Evolutionary conservation across 2,113 vertebrate genomes (phyloP), one percentile per base, ranked within the genome.

Genomic region (Leptodactylus fuscus): DNA sequence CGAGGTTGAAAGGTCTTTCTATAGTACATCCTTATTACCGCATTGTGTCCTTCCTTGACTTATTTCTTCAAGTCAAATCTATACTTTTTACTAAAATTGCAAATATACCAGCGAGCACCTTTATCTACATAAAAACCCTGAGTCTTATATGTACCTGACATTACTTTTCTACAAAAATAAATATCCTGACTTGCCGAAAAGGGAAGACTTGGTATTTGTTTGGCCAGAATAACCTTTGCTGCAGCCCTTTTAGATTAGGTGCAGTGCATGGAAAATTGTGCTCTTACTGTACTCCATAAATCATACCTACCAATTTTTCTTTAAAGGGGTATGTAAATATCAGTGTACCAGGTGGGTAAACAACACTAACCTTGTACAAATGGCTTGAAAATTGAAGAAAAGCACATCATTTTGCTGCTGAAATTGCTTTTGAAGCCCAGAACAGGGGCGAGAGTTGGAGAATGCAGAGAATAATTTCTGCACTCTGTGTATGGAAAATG

Each of bases 241-340:
- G 91, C 93, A 92, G 95, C 93, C 95, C 95, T 96, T 95, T 96
- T 93, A 97, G 97, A 98, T 98, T 96, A 98, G 96, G 95, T 95
- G 94, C 95, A 97, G 95, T 94, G 95, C 96, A 98, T 95, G 94
- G 96, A 98, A 99, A 98, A 98, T 98, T 98, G 96, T 94, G 95
- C 94, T 96, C 95, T 94, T 95, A 95, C 96, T 93, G 96, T 95
- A 97, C 95, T 98, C 97, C 95, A 98, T 98, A 98, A 97, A 98
- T 98, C 97, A 98, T 96, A 97, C 93, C 93, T 92, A 95, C 94
- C 96, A 95, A 96, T 97, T 96, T 91, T 96, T 95, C 96, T 97
- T 96, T 97, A 97, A 98, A 97, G 97, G 97, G 95, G 95, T 98
- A 99, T 99, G 97, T 97, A 99, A 99, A 98, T 97, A 98, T 96